Evolutionary conservation across 2,888 invertebrate genomes (phyloP).

Genomic region (Mythimna loreyi): DNA sequence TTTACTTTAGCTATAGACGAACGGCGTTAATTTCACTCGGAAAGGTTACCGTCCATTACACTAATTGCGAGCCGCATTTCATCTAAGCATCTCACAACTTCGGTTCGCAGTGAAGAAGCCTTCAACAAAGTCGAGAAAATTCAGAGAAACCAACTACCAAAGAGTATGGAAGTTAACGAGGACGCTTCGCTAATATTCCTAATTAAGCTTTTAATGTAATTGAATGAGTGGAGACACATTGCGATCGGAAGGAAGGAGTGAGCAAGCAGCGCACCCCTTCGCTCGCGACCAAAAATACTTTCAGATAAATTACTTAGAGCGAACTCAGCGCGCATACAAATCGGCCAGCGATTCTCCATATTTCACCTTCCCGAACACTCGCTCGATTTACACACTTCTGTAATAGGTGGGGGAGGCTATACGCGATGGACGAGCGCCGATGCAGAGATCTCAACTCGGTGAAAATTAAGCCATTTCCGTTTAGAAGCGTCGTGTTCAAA

Average conservation of each 20-base stretch:
- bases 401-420: constrained; percentile 71
- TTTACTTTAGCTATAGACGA: constrained; percentile 84
- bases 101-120: constrained; percentile 80
- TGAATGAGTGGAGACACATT: constrained; percentile 87
- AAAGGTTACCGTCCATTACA: constrained; percentile 88
- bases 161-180: constrained; percentile 85
- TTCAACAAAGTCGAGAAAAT: constrained; percentile 86
- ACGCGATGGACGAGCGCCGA: constrained; percentile 73
- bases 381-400: constrained; percentile 85
- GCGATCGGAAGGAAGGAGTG: constrained; percentile 78
- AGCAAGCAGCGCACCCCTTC: constrained; percentile 74
- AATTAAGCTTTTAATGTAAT: constrained; percentile 91
- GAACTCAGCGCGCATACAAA: constrained; percentile 87
- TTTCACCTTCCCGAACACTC: constrained; percentile 82
- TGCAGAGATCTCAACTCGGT: constrained; percentile 72
- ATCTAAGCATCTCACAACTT: constrained; percentile 88
- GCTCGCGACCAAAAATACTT: constrained; percentile 84
- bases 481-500: constrained; percentile 76
- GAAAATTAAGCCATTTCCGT: constrained; percentile 87
- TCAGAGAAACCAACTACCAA: constrained; percentile 83
- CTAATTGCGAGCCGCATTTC: constrained; percentile 90
- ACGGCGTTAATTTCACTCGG: constrained; percentile 85
- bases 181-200: constrained; percentile 88
- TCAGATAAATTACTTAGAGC: constrained; percentile 87
- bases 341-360: constrained; percentile 84